Percentiles rank a stretch among this genome's conserved stretches.
These are phyloP conservation scores for Clarias gariepinus DNA, from an alignment of 2,113 vertebrate genomes.

Conservation along the genomic window DNA sequence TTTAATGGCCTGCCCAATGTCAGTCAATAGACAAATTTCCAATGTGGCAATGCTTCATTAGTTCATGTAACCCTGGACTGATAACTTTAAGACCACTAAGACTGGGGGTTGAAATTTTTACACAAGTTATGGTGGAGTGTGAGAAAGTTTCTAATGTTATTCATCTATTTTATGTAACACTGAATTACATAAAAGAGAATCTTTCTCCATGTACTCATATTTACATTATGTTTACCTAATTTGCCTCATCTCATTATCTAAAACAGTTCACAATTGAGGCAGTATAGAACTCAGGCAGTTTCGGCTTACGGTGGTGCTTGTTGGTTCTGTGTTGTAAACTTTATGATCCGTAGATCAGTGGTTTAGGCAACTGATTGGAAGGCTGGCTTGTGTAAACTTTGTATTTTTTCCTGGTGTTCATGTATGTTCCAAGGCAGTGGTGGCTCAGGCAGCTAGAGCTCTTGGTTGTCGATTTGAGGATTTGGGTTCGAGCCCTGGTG, in stretches of 20 bases:
- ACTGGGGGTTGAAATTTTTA: background rate
- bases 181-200: background rate
- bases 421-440: too few relatives aligned
- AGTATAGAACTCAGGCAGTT: too few relatives aligned
- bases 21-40: constrained; percentile 56
- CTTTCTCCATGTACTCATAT: background rate
- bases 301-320: background rate
- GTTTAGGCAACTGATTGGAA: background rate
- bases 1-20: constrained; percentile 66
- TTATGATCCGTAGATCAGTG: too few relatives aligned
- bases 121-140: background rate
- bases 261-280: background rate
- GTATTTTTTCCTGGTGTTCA: background rate
- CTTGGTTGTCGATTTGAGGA: too few relatives aligned
- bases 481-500: too few relatives aligned
- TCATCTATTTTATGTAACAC: background rate
- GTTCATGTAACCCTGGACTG: constrained; percentile 71
- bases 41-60: constrained; percentile 77
- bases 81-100: constrained; percentile 60
- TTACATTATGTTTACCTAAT: background rate
- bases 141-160: background rate
- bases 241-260: background rate
- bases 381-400: too few relatives aligned
- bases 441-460: too few relatives aligned
- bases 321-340: background rate